These are phyloP conservation scores for Gryllus longicercus DNA, from an alignment of 2,888 invertebrate species.

Conservation along the genomic window DNA sequence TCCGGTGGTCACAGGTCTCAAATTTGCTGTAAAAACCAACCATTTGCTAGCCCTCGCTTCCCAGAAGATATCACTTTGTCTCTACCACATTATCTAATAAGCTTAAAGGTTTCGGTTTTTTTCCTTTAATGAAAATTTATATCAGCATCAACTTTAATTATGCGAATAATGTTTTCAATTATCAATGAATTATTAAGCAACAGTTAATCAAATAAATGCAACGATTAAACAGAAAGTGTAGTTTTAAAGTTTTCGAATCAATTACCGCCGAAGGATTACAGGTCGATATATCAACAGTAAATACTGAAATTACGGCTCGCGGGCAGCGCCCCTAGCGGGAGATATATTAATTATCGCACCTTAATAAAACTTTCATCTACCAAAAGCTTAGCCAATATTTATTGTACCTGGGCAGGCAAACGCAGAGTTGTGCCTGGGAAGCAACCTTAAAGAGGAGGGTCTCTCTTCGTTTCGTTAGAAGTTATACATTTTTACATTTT, in stretches of 20 bases:
- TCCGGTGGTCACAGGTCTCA: too few relatives aligned
- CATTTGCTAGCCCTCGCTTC: too few relatives aligned
- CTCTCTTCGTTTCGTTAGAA: too few relatives aligned
- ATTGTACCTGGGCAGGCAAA: neutral
- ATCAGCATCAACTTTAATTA: too few relatives aligned
- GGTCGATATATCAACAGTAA: conserved; percentile 9
- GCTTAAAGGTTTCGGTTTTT: too few relatives aligned
- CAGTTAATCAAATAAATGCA: conserved; percentile 3
- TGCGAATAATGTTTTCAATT: neutral
- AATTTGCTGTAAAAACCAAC: too few relatives aligned
- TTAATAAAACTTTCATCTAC: conserved; percentile 17
- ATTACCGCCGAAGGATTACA: neutral
- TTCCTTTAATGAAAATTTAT: too few relatives aligned
- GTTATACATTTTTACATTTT: too few relatives aligned
- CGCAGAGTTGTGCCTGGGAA: too few relatives aligned
- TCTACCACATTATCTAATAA: too few relatives aligned
- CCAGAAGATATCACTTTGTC: too few relatives aligned
- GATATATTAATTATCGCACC: neutral
- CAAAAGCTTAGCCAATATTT: conserved; percentile 2
- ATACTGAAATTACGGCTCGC: neutral
- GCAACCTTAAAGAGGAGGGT: too few relatives aligned
- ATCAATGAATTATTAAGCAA: neutral
- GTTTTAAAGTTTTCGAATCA: neutral
- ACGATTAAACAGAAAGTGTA: neutral
- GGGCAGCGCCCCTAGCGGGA: neutral